Evolutionary conservation across 2,113 vertebrate genomes (phyloP), one percentile per base, ranked within the genome.

Genomic region (Hemibagrus wyckioides): DNA sequence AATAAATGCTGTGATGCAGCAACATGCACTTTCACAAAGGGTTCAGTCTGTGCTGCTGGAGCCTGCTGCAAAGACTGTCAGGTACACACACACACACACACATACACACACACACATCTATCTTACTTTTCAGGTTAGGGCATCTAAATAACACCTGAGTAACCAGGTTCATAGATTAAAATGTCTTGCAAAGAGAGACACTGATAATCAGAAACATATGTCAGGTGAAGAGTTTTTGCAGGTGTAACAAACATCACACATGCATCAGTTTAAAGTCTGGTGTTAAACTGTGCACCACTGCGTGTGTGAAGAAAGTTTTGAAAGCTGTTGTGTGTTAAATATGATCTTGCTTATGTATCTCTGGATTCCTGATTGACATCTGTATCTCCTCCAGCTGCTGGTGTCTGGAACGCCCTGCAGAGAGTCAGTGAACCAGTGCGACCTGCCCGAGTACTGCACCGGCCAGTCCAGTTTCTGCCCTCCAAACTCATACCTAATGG

Each of bases 361-460:
- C 69, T 75, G 39, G 71, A 14, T 75, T 4, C 4, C 1, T 5
- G n/a, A 33, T 15, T 1, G 41, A 10, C 1, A 2, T 79, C 6
- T 17, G 21, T 67, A 1, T 23, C n/a, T 80, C 44, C 91, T 93
- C 79, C 81, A 98, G 97, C 88, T 97, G 65, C 88, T 56, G 90
- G 96, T 96, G 33, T 71, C 95, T 77, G 97, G 97, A 82, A 79
- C 89, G 0, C 77, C 88, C 14, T 99, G 97, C 91, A 95, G 97
- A 87, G 0, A 21, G 0, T 92, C 92, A 15, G 83, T 41, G 39
- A 90, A 96, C 85, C 19, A 67, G 17, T 99, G 97, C 87, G 97
- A 98, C 82, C 95, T 98, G 1, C 95, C 97, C 0, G 97, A 98
- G 65, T 97, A 92, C 94, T 98, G 97, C 86, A 84, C 91, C 7